A percentile compares a stretch with the other conserved stretches of the same genome.
Evolutionary conservation across 2,797 vertebrate species (phyloP).

Genomic region (Betta splendens): DNA sequence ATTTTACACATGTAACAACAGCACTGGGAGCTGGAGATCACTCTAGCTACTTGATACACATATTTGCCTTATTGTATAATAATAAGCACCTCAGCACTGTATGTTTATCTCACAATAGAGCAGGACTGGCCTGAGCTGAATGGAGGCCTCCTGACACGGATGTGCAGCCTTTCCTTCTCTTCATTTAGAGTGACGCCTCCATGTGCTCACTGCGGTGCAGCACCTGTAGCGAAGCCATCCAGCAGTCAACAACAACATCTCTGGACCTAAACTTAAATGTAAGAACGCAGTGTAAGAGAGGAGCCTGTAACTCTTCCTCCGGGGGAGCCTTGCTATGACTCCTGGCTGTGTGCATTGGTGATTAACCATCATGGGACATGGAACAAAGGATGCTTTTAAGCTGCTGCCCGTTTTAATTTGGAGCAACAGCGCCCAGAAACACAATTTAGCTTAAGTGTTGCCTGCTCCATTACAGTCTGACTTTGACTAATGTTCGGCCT

Average conservation of each 20-base stretch:
- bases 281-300: too few relatives aligned
- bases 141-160: conserved; percentile 5
- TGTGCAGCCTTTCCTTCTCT: conserved; percentile 38
- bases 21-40: too few relatives aligned
- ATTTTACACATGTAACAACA: too few relatives aligned
- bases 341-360: conserved; percentile 45
- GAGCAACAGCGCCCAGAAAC: conserved; percentile 47
- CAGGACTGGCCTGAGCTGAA: too few relatives aligned
- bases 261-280: too few relatives aligned
- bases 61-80: too few relatives aligned
- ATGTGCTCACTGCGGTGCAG: conserved; percentile 17
- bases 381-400: conserved; percentile 68
- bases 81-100: too few relatives aligned
- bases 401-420: conserved; percentile 45
- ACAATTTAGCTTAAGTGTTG: conserved; percentile 48
- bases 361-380: conserved; percentile 72
- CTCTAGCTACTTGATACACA: too few relatives aligned
- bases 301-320: too few relatives aligned
- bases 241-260: too few relatives aligned
- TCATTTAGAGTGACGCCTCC: conserved; percentile 43
- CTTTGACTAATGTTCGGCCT: conserved; percentile 40
- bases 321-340: conserved; percentile 60
- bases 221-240: conserved; percentile 12
- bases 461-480: conserved; percentile 24
- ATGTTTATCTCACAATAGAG: too few relatives aligned